Conservation (phyloP, 1,140 invertebrate genomes). For the Lasioglossum albipes region DNA sequence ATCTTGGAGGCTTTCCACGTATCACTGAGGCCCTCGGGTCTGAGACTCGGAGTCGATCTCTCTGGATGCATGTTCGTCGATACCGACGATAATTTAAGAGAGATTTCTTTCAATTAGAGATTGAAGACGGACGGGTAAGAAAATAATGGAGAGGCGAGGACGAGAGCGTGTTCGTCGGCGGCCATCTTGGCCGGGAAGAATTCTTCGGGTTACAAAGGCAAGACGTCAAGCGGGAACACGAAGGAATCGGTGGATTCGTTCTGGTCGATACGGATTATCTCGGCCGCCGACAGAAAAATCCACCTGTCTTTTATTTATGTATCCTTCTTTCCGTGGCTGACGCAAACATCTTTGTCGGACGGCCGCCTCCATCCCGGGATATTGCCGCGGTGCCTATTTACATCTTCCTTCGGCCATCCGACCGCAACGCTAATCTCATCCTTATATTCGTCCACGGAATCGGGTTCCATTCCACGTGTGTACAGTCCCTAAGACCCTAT, state of each 20-base stretch:
- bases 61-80: no score
- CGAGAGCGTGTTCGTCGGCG: neutral
- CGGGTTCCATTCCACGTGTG: slow-evolving; percentile 36
- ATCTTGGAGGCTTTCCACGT: no score
- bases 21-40: no score
- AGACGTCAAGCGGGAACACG: slow-evolving; percentile 42
- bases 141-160: neutral
- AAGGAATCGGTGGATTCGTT: slow-evolving; percentile 44
- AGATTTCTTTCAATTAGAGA: neutral
- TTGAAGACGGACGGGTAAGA: neutral
- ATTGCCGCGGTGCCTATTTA: slow-evolving; percentile 55
- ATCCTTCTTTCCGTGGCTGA: slow-evolving; percentile 51
- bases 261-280: slow-evolving; percentile 55
- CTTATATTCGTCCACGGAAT: slow-evolving; percentile 40
- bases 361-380: slow-evolving; percentile 27
- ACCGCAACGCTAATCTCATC: slow-evolving; percentile 57
- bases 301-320: slow-evolving; percentile 65
- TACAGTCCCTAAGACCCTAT: slow-evolving; percentile 23
- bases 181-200: slow-evolving; percentile 7
- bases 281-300: slow-evolving; percentile 50
- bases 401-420: slow-evolving; percentile 39
- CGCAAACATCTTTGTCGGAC: slow-evolving; percentile 52
- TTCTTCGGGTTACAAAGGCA: slow-evolving; percentile 24
- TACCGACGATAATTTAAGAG: neutral
- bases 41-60: no score